phyloP scores from a whole-genome alignment of 2,797 vertebrate genomes.

The Etheostoma perlongum region DNA sequence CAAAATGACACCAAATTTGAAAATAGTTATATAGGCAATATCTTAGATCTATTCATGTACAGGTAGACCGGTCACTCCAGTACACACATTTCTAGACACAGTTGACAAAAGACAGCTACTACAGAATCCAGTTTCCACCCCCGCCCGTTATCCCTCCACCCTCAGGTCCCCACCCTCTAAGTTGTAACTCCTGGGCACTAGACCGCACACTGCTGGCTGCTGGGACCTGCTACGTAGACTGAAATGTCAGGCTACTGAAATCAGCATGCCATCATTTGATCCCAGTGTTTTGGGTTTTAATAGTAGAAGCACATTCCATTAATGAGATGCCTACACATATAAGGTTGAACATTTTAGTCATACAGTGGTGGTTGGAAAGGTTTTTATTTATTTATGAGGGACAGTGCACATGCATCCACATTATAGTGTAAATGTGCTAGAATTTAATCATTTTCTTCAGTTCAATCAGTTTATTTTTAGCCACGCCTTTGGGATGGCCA shows the following conservation, averaged over 20 bases:
- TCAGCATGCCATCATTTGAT: conserved; percentile 51
- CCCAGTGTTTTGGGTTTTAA: conserved; percentile 4
- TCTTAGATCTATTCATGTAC: neutral
- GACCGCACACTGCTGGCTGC: conserved; percentile 33
- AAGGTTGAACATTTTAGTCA: neutral
- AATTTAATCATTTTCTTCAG: neutral
- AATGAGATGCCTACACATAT: neutral
- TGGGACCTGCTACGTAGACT: conserved; percentile 34
- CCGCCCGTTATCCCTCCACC: conserved; percentile 27
- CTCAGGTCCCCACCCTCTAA: neutral
- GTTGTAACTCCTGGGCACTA: conserved; percentile 27
- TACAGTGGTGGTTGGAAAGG: too few relatives aligned
- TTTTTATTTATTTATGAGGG: neutral
- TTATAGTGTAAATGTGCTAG: neutral
- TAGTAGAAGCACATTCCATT: neutral
- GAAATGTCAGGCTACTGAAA: conserved; percentile 68
- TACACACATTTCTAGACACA: conserved; percentile 3
- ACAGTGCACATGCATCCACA: neutral
- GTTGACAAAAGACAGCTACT: conserved; percentile 16
- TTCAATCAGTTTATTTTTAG: neutral
- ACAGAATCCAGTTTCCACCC: conserved; percentile 19
- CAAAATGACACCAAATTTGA: neutral
- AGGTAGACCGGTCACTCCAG: neutral
- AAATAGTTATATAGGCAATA: neutral
- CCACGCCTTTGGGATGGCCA: neutral